Evolutionary conservation across 2,888 invertebrate genomes (phyloP).

Genomic region (Trichacis sp.): DNA sequence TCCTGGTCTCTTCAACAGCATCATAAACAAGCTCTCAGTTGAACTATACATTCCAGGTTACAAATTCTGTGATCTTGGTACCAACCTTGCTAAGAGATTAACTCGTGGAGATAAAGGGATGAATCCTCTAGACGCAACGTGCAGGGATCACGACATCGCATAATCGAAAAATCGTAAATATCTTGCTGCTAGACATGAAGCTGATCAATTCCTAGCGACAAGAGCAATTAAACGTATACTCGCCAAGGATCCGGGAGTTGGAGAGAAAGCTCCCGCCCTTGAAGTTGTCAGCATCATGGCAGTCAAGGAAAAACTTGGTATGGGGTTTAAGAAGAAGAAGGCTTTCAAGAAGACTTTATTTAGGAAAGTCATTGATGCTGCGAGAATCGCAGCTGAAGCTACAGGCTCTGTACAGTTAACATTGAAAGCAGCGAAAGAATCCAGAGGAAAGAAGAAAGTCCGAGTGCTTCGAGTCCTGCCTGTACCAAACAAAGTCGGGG

Average conservation of each 20-base stretch:
- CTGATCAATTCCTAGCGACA: slow-evolving; percentile 56
- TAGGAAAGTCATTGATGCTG: too few relatives aligned
- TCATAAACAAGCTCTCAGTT: slow-evolving; percentile 33
- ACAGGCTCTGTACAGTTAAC: too few relatives aligned
- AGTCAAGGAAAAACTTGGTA: too few relatives aligned
- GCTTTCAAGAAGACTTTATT: slow-evolving; percentile 17
- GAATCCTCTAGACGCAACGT: slow-evolving; percentile 43
- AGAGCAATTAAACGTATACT: slow-evolving; percentile 53
- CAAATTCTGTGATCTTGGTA: slow-evolving; percentile 52
- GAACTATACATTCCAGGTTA: slow-evolving; percentile 46
- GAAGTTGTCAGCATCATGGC: too few relatives aligned
- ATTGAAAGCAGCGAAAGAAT: slow-evolving; percentile 20
- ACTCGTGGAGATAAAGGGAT: slow-evolving; percentile 43
- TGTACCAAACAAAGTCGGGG: slow-evolving; percentile 16
- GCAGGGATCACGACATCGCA: slow-evolving; percentile 40
- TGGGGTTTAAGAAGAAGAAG: too few relatives aligned
- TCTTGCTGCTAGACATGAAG: slow-evolving; percentile 49
- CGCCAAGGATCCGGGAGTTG: slow-evolving; percentile 51
- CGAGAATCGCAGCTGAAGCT: slow-evolving; percentile 19
- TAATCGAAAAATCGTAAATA: slow-evolving; percentile 26
- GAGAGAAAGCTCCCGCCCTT: too few relatives aligned
- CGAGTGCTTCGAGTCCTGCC: slow-evolving; percentile 28
- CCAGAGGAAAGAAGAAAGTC: slow-evolving; percentile 28
- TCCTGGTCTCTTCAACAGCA: slow-evolving; percentile 11
- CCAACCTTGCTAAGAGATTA: slow-evolving; percentile 21